Conservation (phyloP, 2,888 invertebrate species). For the Litoditis marina region DNA sequence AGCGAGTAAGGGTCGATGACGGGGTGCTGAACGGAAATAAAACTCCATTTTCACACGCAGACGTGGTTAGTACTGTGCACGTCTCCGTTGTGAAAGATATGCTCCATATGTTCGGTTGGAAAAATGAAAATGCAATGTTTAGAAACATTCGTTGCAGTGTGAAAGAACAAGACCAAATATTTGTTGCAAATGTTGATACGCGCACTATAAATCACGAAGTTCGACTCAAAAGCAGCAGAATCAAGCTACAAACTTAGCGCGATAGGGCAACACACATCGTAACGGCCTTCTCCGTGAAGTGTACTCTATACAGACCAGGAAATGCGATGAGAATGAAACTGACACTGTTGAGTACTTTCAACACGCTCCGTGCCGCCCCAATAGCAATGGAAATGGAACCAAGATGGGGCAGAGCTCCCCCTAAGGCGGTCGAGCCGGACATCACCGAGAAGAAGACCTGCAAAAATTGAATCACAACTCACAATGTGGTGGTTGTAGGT, state of each 20-base stretch:
- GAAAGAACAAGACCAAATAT: neutral
- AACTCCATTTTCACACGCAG: neutral
- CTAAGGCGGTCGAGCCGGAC: slow-evolving; percentile 68
- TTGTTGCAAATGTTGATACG: too few species aligned
- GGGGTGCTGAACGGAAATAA: slow-evolving; percentile 63
- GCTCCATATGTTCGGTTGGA: neutral
- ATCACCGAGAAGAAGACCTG: slow-evolving; percentile 64
- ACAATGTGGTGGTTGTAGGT: too few species aligned
- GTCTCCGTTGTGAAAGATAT: too few species aligned
- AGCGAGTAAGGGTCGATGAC: slow-evolving; percentile 65
- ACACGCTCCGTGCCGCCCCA: slow-evolving; percentile 72
- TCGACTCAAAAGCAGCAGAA: too few species aligned
- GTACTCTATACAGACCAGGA: too few species aligned
- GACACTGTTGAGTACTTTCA: slow-evolving; percentile 65
- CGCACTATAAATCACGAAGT: too few species aligned
- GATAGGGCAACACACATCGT: too few species aligned
- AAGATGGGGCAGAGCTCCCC: slow-evolving; percentile 78
- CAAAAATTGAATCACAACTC: neutral
- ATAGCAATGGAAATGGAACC: slow-evolving; percentile 77
- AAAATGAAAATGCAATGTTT: neutral
- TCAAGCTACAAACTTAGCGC: too few species aligned
- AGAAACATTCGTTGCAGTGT: neutral
- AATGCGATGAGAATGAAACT: too few species aligned
- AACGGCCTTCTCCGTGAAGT: too few species aligned
- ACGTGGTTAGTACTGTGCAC: too few species aligned